A percentile compares a stretch with the other conserved stretches of the same genome.
These are phyloP conservation scores for Saguinus midas DNA, from an alignment of 2,113 vertebrate genomes.

Conservation along the genomic window DNA sequence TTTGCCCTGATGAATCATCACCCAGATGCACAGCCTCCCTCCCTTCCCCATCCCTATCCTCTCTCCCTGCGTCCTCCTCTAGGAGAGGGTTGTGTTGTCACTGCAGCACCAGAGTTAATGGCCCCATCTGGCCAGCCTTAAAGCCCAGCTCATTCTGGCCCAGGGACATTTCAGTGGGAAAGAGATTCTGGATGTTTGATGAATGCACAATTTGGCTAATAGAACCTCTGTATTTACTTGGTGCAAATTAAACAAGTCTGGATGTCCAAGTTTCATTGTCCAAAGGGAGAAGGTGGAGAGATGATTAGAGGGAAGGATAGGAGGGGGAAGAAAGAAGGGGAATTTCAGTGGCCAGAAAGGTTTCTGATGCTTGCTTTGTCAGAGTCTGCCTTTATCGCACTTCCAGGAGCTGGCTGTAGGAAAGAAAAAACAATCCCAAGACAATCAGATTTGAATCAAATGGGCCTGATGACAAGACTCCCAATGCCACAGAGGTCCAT, in stretches of 20 bases:
- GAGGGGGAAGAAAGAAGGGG: neutral
- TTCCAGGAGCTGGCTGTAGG: too few relatives aligned
- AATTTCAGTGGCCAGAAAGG: neutral
- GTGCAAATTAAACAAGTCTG: neutral
- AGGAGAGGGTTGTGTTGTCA: constrained; percentile 46
- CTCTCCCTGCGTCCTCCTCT: neutral
- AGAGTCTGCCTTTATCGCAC: neutral
- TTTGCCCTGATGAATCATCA: neutral
- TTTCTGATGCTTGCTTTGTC: neutral
- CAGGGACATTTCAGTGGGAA: constrained; percentile 41
- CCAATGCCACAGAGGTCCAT: too few relatives aligned
- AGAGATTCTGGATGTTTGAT: neutral
- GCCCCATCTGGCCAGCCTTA: constrained; percentile 52
- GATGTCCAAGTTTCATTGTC: constrained; percentile 38
- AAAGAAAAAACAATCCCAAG: neutral
- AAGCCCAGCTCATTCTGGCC: constrained; percentile 29
- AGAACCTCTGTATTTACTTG: constrained; percentile 46
- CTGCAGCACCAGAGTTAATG: constrained; percentile 10
- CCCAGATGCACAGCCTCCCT: neutral
- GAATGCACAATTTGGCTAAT: neutral
- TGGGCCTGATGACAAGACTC: neutral
- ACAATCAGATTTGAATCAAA: neutral
- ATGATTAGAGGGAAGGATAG: neutral
- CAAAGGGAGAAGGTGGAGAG: neutral
- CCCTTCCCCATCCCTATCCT: neutral